Base-by-base conservation (phyloP, 2,113 vertebrate genomes). In the Acanthisitta chloris region DNA sequence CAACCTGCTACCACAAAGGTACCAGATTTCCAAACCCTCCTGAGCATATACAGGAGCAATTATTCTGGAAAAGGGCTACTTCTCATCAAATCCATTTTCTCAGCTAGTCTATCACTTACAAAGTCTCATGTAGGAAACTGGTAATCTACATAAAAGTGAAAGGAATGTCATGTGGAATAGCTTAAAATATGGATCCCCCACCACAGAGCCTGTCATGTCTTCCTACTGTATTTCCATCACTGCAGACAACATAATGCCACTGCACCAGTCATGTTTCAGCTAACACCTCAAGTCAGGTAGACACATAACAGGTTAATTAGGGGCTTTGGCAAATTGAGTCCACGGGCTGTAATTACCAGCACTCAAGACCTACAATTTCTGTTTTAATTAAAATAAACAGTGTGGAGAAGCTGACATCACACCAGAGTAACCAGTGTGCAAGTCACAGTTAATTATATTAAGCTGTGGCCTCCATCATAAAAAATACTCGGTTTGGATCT, bases 371-470 rank as follows among this genome's bases (percentile, higher is more conserved):
- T 98, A 94, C 98, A 98, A 98, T 98, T 98, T 98, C 98, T 98
- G 96, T 97, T 98, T 98, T 98, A 98, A 98, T 98, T 98, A 98
- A 98, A 98, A 98, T 98, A 98, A 98, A 98, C 98, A 98, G 94
- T 98, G 96, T 94, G 94, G 93, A 98, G 97, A 97, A 97, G 92
- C 97, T 98, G 98, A 98, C 98, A 98, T 98, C 98, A 98, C 97
- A 98, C 95, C 77, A 70, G 96, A 98, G 97, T 97, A 97, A 98
- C 97, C 94, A 96, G 96, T n/a, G 8, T 96, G 96, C 95, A 97
- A 98, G 97, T 97, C 97, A 96, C 94, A 96, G 97, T 97, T 98
- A 98, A 98, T 98, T 98, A 98, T 94, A 88, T 96, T 96, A 94
- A 97, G 97, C 95, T 81, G 87, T 96, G 97, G 94, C 90, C 96